Conservation (phyloP, 2,888 invertebrate species). For the Troilus luridus region DNA sequence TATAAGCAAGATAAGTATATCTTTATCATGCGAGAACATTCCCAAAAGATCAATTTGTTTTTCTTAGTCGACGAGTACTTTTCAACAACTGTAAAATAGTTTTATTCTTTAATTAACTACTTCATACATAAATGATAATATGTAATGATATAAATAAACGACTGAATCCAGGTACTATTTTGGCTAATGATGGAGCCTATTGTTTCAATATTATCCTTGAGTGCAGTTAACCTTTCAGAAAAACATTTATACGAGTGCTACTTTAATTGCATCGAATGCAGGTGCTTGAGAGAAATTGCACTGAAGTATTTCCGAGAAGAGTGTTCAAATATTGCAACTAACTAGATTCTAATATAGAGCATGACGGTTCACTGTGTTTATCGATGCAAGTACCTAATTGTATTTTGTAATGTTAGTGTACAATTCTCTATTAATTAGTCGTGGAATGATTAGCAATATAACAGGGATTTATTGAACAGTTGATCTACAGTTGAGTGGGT, state of each 20-base stretch:
- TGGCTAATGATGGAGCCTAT: not conserved
- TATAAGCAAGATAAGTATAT: no score
- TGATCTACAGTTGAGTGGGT: no score
- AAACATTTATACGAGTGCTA: not conserved
- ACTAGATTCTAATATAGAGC: not conserved
- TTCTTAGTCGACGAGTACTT: no score
- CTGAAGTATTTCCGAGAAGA: not conserved
- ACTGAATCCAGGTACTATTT: not conserved
- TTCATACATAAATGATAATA: no score
- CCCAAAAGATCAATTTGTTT: no score
- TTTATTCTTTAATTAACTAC: no score
- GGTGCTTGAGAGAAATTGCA: not conserved
- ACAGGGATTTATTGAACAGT: no score
- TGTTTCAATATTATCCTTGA: not conserved
- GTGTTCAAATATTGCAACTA: not conserved
- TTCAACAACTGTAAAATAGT: no score
- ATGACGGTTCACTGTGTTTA: not conserved
- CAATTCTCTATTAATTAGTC: not conserved
- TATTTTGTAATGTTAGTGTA: not conserved
- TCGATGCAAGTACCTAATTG: not conserved
- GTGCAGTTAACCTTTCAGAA: not conserved
- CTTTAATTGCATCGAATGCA: not conserved
- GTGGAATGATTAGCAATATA: no score
- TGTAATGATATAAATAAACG: no score
- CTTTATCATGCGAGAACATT: no score